Base-by-base conservation (phyloP, 2,888 invertebrate genomes). In the Drosophila quinaria region DNA sequence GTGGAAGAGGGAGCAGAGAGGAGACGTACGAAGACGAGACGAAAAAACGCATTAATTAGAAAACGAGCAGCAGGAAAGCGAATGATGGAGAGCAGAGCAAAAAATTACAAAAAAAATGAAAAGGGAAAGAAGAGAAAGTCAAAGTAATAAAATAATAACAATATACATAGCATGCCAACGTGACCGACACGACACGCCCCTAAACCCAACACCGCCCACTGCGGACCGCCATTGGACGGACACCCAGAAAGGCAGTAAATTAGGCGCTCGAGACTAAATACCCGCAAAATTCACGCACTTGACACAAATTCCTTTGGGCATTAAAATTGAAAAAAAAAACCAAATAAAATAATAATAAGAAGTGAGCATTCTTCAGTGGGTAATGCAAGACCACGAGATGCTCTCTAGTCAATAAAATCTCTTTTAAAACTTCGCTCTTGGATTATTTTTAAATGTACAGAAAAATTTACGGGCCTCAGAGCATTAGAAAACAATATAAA, bases 241-340 rank as follows among this genome's bases (percentile, higher is more conserved):
- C 50, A 37, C 49, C 44, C 54, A 22, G 56, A 74, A 63, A 50
- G 60, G 61, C 79, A 85, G 82, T 81, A 85, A 87, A 81, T 81
- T 81, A 85, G 88, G 82, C 83, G 87, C 80, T 82, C 63, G 62
- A 54, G 66, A 80, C 78, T 82, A 75, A 83, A 80, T 71, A 68
- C 70, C 70, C 78, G 65, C 74, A 70, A 87, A 83, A 87, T 89
- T 81, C 86, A 83, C 88, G 89, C 88, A 87, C 83, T 83, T 83
- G 89, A 89, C 83, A 83, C 87, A 83, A 89, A 83, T 83, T 83
- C 88, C 72, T 74, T 70, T 63, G 68, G 64, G 78, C 85, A 89
- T 81, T 87, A 72, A 83, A 83, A 87, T 84, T 80, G 55, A 84
- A 70, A 86, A 83, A 83, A 64, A 42, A 63, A 60, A 39, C 29